Evolutionary conservation across 2,888 invertebrate genomes (phyloP).

Genomic region (Habrosyne pyritoides): DNA sequence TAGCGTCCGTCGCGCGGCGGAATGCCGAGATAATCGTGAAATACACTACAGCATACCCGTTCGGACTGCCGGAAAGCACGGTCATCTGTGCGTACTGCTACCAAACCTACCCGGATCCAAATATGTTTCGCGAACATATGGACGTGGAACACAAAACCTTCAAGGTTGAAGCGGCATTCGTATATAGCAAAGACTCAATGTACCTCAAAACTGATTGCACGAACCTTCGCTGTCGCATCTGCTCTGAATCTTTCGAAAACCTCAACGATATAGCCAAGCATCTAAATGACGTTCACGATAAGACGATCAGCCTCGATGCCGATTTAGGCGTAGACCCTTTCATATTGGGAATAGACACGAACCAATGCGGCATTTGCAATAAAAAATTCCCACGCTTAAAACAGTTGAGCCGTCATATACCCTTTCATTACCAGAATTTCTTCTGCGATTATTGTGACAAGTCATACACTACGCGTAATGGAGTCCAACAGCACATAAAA

Average conservation of each 20-base stretch:
- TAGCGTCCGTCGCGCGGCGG: conserved; percentile 8
- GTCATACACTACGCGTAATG: conserved; percentile 49
- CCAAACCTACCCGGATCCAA: too few species aligned
- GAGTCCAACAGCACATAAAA: conserved; percentile 46
- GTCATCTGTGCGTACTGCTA: conserved; percentile 16
- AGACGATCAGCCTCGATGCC: conserved; percentile 39
- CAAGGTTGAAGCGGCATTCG: conserved; percentile 11
- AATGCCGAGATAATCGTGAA: conserved; percentile 12
- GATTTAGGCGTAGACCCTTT: conserved; percentile 61
- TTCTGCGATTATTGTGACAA: conserved; percentile 66
- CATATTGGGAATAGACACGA: conserved; percentile 40
- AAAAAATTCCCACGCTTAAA: conserved; percentile 48
- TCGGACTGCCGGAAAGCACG: conserved; percentile 9
- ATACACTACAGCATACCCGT: conserved; percentile 14
- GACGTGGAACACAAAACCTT: conserved; percentile 3
- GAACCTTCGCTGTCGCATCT: conserved; percentile 16
- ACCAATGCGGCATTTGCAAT: conserved; percentile 53
- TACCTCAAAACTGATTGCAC: conserved; percentile 14
- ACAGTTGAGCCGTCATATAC: conserved; percentile 56
- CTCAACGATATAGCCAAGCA: neutral
- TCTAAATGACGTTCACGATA: conserved; percentile 32
- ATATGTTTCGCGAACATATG: conserved; percentile 11
- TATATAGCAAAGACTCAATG: too few species aligned
- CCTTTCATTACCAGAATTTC: conserved; percentile 55
- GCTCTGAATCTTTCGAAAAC: neutral